A percentile compares a stretch with the other conserved stretches of the same genome.
These are phyloP conservation scores for Colostygia pectinataria DNA, from an alignment of 2,888 invertebrate species.

Conservation along the genomic window DNA sequence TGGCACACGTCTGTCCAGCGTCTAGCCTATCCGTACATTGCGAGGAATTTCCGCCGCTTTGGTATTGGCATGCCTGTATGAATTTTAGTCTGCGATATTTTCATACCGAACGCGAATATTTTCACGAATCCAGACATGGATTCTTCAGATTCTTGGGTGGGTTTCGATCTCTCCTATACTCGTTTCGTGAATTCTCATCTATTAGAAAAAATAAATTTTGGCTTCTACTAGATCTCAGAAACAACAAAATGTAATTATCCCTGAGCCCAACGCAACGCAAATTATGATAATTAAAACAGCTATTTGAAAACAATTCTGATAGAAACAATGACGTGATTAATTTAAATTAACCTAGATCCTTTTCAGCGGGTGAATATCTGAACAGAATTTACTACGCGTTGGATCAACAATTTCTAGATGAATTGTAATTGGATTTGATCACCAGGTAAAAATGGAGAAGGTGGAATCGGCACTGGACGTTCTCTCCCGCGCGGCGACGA, in stretches of 20 bases:
- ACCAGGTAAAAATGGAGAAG: slow-evolving; percentile 82
- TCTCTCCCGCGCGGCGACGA: slow-evolving; percentile 93
- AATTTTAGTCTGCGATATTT: slow-evolving; percentile 64
- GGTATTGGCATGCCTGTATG: slow-evolving; percentile 69
- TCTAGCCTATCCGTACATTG: slow-evolving; percentile 66
- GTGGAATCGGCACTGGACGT: slow-evolving; percentile 94
- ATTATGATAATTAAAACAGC: slow-evolving; percentile 17
- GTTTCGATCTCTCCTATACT: slow-evolving; percentile 24
- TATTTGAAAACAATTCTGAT: slow-evolving; percentile 20
- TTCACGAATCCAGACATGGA: slow-evolving; percentile 57
- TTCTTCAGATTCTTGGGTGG: slow-evolving; percentile 46
- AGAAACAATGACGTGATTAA: slow-evolving; percentile 19
- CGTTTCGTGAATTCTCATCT: slow-evolving; percentile 1
- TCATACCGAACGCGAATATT: slow-evolving; percentile 63
- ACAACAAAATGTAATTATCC: not conserved
- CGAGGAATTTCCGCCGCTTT: slow-evolving; percentile 70
- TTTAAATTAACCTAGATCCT: slow-evolving; percentile 17
- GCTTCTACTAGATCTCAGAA: not conserved
- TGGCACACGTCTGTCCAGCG: slow-evolving; percentile 70
- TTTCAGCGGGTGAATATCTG: not conserved
- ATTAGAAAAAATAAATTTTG: not conserved
- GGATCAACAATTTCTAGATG: not conserved
- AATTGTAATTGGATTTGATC: too few species aligned
- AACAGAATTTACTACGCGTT: not conserved
- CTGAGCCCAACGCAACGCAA: slow-evolving; percentile 2